These are phyloP conservation scores for Halichoeres trimaculatus DNA, from an alignment of 2,113 vertebrate genomes.

Conservation along the genomic window DNA sequence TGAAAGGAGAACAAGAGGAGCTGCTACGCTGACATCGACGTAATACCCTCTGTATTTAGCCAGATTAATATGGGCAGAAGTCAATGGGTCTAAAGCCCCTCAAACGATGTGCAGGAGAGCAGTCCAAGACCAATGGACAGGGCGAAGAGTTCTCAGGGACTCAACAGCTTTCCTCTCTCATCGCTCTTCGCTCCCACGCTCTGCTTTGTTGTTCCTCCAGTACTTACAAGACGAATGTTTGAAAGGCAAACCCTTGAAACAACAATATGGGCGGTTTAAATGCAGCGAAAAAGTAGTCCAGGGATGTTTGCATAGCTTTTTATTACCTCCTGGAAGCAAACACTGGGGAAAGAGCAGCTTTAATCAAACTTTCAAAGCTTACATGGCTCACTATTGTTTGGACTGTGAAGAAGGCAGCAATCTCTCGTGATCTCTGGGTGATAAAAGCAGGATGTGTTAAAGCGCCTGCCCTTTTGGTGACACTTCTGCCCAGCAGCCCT, in stretches of 20 bases:
- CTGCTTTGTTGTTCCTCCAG: constrained; percentile 35
- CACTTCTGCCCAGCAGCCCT: constrained; percentile 10
- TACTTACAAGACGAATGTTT: constrained; percentile 16
- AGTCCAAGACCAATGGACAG: constrained; percentile 33
- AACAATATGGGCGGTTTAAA: constrained; percentile 36
- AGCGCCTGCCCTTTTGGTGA: constrained; percentile 22
- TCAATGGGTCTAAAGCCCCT: constrained; percentile 64
- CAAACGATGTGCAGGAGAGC: constrained; percentile 36
- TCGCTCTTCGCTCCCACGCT: constrained; percentile 48
- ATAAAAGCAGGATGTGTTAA: constrained; percentile 48
- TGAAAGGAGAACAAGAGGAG: constrained; percentile 68
- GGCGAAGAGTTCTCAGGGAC: constrained; percentile 47
- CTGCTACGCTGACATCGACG: constrained; percentile 59
- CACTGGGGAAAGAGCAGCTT: not conserved
- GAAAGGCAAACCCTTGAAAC: constrained; percentile 26
- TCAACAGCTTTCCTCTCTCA: constrained; percentile 28
- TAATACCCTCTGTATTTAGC: constrained; percentile 55
- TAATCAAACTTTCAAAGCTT: not conserved
- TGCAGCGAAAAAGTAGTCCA: constrained; percentile 14
- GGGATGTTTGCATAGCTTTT: constrained; percentile 48
- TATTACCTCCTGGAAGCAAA: constrained; percentile 7
- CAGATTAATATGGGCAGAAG: constrained; percentile 69
- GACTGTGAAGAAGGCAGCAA: constrained; percentile 6
- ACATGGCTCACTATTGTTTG: not conserved
- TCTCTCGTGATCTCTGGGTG: not conserved